Evolutionary conservation across 1,140 invertebrate genomes (phyloP).

Genomic region (Ceratosolen fusciceps): DNA sequence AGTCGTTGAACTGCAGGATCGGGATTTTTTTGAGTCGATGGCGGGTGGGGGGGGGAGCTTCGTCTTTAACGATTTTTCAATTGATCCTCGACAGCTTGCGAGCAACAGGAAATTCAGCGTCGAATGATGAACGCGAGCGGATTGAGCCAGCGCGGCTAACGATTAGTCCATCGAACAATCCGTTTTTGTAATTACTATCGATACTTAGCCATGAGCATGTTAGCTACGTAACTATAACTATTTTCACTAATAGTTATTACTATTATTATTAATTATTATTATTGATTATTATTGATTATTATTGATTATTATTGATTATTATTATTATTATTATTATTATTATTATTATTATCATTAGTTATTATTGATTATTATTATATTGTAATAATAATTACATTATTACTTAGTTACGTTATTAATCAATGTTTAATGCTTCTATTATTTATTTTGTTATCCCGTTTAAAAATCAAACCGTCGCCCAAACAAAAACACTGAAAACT

Average conservation of each 20-base stretch:
- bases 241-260: constrained; percentile 57
- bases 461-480: constrained; percentile 52
- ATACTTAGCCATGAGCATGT: constrained; percentile 58
- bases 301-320: constrained; percentile 58
- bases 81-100: constrained; percentile 40
- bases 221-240: constrained; percentile 52
- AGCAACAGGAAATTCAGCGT: constrained; percentile 22
- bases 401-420: constrained; percentile 70
- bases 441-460: constrained; percentile 72
- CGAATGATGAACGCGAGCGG: background rate
- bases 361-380: constrained; percentile 62
- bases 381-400: too few relatives aligned
- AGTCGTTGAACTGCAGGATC: background rate
- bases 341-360: constrained; percentile 62
- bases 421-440: constrained; percentile 72
- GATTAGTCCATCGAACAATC: constrained; percentile 60
- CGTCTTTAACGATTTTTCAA: constrained; percentile 23
- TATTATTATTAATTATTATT: constrained; percentile 59
- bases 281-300: constrained; percentile 57
- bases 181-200: constrained; percentile 64
- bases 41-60: background rate
- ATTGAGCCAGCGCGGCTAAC: constrained; percentile 48
- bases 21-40: constrained; percentile 17
- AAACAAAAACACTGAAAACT: background rate
- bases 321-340: constrained; percentile 60